Evolutionary conservation across 2,113 vertebrate species (phyloP).

Genomic region (Thunnus maccoyii): DNA sequence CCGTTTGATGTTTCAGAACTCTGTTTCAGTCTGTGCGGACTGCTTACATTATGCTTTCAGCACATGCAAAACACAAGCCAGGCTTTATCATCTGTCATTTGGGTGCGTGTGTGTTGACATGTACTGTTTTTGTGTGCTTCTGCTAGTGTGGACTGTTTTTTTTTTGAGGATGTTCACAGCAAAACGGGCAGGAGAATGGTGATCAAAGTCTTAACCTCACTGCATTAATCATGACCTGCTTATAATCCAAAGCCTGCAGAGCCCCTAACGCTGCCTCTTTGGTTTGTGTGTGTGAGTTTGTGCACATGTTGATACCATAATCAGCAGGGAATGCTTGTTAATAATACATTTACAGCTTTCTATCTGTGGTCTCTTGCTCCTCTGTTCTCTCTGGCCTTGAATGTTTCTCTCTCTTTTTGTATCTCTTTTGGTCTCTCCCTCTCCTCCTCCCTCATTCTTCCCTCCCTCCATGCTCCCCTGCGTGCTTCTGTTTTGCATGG

Average conservation of each 20-base stretch:
- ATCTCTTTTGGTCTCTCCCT: conserved; percentile 31
- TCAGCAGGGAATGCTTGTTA: conserved; percentile 65
- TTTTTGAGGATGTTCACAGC: conserved; percentile 64
- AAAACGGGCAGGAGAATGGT: conserved; percentile 75
- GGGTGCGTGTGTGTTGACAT: conserved; percentile 29
- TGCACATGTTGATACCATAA: conserved; percentile 46
- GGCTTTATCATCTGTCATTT: conserved; percentile 31
- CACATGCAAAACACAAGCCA: conserved; percentile 12
- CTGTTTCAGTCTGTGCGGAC: conserved; percentile 21
- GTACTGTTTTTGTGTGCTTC: conserved; percentile 32
- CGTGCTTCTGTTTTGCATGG: conserved; percentile 24
- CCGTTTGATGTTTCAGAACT: conserved; percentile 58
- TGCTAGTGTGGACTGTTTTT: conserved; percentile 46
- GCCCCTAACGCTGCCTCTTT: conserved; percentile 57
- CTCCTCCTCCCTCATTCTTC: conserved; percentile 1
- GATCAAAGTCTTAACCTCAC: conserved; percentile 85
- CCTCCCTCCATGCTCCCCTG: not conserved
- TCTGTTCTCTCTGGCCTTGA: conserved; percentile 35
- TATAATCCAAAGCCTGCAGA: conserved; percentile 82
- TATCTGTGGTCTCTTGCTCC: conserved; percentile 35
- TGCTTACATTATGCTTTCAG: conserved; percentile 28
- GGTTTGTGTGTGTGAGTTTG: conserved; percentile 34
- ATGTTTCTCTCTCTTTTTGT: conserved; percentile 35
- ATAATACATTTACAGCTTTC: conserved; percentile 67
- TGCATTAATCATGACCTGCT: conserved; percentile 85